Evolutionary conservation across 2,888 invertebrate species (phyloP).

Genomic region (Bugulina stolonifera): DNA sequence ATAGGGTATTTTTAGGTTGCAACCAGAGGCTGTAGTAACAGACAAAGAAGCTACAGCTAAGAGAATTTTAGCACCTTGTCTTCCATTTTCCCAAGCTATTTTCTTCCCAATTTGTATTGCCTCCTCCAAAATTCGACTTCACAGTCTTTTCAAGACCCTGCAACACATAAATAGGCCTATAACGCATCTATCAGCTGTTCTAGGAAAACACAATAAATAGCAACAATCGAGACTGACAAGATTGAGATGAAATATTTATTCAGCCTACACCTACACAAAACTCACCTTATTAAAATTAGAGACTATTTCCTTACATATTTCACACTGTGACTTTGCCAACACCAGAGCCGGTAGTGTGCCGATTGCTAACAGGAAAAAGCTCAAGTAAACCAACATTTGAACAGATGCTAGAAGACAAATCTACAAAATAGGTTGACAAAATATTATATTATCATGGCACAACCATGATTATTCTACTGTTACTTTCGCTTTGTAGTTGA

Average conservation of each 20-base stretch:
- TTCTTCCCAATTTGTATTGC: conserved; percentile 35
- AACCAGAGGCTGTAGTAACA: no score
- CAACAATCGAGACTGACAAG: no score
- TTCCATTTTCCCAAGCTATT: conserved; percentile 31
- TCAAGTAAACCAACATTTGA: no score
- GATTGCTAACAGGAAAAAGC: no score
- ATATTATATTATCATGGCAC: no score
- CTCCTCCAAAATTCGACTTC: conserved; percentile 34
- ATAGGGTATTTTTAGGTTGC: no score
- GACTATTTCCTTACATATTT: conserved; percentile 15
- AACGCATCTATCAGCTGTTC: background rate
- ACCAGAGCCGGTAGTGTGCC: background rate
- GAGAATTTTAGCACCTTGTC: conserved; percentile 16
- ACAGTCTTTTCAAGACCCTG: conserved; percentile 32
- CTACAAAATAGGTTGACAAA: no score
- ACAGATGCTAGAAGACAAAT: no score
- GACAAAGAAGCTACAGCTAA: background rate
- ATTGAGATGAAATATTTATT: no score
- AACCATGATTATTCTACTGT: no score
- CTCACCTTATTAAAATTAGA: background rate
- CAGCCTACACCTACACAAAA: no score
- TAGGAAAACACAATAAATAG: background rate
- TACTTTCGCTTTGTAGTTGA: no score
- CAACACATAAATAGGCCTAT: background rate
- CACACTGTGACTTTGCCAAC: background rate